These are phyloP conservation scores for Labeo catla DNA, from an alignment of 2,113 vertebrate genomes.

Conservation along the genomic window DNA sequence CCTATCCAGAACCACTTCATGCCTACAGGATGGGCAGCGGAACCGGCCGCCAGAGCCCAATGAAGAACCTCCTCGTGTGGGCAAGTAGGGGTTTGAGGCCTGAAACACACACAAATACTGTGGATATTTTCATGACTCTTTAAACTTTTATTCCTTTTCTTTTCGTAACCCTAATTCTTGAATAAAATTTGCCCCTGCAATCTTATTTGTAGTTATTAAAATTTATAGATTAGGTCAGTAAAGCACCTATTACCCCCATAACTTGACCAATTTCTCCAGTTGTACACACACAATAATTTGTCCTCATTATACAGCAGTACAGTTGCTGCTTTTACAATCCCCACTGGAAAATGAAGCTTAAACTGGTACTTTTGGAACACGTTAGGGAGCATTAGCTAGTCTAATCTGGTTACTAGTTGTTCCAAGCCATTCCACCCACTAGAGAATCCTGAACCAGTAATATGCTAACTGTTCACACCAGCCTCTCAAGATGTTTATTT, in stretches of 20 bases:
- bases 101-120: slow-evolving; percentile 61
- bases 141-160: too few species aligned
- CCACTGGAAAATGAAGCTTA: neutral
- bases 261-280: neutral
- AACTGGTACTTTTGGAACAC: neutral
- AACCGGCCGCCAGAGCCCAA: slow-evolving; percentile 89
- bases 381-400: neutral
- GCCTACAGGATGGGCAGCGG: slow-evolving; percentile 93
- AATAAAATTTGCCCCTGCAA: too few species aligned
- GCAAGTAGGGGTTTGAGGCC: slow-evolving; percentile 94
- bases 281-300: neutral
- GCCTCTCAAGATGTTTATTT: neutral
- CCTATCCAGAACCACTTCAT: slow-evolving; percentile 92
- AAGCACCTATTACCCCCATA: neutral
- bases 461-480: neutral
- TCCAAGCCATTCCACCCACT: neutral
- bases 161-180: too few species aligned
- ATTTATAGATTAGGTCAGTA: neutral
- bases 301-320: neutral
- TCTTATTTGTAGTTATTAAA: too few species aligned
- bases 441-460: neutral
- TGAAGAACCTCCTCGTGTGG: slow-evolving; percentile 84
- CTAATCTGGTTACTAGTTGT: neutral
- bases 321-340: neutral
- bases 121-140: too few species aligned